Base-by-base conservation (phyloP, 2,797 vertebrate species). In the Channa striata region DNA sequence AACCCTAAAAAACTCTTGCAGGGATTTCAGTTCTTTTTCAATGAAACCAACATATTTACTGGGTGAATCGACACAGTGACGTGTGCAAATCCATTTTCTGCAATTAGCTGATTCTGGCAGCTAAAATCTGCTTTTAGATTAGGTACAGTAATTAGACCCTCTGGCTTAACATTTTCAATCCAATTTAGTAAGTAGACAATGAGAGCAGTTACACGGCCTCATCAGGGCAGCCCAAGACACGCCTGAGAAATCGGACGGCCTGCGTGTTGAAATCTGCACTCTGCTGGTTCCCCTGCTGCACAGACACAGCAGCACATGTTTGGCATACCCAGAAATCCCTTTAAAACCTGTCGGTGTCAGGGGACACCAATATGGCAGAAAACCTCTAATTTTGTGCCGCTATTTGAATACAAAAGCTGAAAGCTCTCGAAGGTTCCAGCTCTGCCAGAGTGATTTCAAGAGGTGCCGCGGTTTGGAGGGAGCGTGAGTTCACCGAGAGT, bases 121-220 rank as follows among this genome's bases (percentile, higher is more conserved):
- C 54, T 57, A 53, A 72, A 79, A 68, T 70, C 49, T 62, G 47
- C 47, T 63, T 68, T 65, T 66, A 74, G 53, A 80, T 68, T 34
- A 77, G 60, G 48, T 53, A 33, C 39, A 61, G 40, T 78, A 53
- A 68, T 73, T 42, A 68, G 39, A 71, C 47, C 68, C 64, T 57
- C 54, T 50, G 59, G 68, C 63, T 80, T 78, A 73, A 81, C 66
- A 49, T 47, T 43, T 70, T 57, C 42, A 76, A 84, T 84, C 73
- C 69, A 87, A 78, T 85, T 86, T 67, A 65, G 59, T 47, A 49
- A 69, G 67, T 36, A 59, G 44, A 80, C 84, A 80, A 87, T 88
- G 17, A 72, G 50, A 84, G 80, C 74, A 53, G 53, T 77, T 64
- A 48, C 51, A 67, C 39, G 72, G 47, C 40, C 43, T 79, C 68